Conservation (phyloP, 1,140 invertebrate species). For the Heliothis subflexa region DNA sequence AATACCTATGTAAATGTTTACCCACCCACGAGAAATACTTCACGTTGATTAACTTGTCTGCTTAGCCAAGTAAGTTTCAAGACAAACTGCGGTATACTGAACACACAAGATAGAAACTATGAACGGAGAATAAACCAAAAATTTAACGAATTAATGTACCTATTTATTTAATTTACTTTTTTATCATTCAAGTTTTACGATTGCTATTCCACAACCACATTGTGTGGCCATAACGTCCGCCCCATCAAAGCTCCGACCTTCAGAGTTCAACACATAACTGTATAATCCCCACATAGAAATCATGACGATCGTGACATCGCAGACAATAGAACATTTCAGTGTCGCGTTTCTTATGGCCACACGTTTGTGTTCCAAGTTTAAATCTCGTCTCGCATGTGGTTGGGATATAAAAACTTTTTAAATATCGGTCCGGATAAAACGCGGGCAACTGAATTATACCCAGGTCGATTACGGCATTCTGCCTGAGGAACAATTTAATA, state of each 20-base stretch:
- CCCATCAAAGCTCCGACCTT: constrained; percentile 17
- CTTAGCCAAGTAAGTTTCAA: too few species aligned
- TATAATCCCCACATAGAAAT: constrained; percentile 19
- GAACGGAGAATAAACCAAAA: not conserved
- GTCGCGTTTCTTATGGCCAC: constrained; percentile 11
- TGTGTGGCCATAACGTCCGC: constrained; percentile 16
- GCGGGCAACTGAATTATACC: not conserved
- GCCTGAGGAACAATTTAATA: too few species aligned
- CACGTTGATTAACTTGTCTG: too few species aligned
- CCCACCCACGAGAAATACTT: too few species aligned
- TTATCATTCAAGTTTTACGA: constrained; percentile 16
- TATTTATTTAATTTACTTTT: constrained; percentile 8
- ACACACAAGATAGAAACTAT: not conserved
- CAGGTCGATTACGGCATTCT: not conserved
- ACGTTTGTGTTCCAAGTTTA: constrained; percentile 14
- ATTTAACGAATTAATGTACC: constrained; percentile 15
- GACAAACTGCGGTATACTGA: not conserved
- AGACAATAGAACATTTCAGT: not conserved
- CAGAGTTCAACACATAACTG: not conserved
- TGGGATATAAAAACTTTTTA: constrained; percentile 22
- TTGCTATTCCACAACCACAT: constrained; percentile 6
- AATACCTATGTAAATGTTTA: too few species aligned
- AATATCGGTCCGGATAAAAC: not conserved
- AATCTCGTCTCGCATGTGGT: constrained; percentile 14
- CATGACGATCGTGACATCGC: not conserved